Evolutionary conservation across 2,113 vertebrate genomes (phyloP).

Genomic region (Oceanites oceanicus): DNA sequence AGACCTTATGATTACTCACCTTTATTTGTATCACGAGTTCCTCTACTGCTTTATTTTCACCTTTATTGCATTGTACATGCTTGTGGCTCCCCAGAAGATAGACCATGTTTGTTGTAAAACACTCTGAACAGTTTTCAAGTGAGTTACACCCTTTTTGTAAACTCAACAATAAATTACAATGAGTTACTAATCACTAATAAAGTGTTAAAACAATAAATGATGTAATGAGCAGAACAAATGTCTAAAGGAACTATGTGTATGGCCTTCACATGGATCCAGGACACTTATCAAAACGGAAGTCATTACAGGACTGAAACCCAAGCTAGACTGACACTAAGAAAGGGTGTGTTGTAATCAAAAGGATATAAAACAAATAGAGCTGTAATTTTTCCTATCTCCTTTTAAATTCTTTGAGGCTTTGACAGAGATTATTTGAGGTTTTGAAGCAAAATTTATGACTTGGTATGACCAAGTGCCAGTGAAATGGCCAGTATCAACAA

Average conservation of each 20-base stretch:
- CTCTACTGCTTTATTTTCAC: background rate
- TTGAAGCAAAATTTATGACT: background rate
- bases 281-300: background rate
- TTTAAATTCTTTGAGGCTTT: background rate
- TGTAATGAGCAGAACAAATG: background rate
- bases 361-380: background rate
- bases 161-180: background rate
- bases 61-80: background rate
- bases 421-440: background rate
- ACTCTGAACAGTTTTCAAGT: background rate
- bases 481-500: background rate
- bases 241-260: background rate
- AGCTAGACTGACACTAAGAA: background rate
- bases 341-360: background rate
- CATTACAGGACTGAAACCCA: background rate
- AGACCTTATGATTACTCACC: background rate
- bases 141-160: background rate
- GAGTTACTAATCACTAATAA: background rate
- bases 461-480: background rate
- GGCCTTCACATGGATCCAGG: background rate
- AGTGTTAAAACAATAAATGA: background rate
- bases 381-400: background rate
- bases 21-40: background rate
- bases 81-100: background rate
- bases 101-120: background rate